These are phyloP conservation scores for Pimpla rufipes DNA, from an alignment of 2,888 invertebrate species.

Conservation along the genomic window DNA sequence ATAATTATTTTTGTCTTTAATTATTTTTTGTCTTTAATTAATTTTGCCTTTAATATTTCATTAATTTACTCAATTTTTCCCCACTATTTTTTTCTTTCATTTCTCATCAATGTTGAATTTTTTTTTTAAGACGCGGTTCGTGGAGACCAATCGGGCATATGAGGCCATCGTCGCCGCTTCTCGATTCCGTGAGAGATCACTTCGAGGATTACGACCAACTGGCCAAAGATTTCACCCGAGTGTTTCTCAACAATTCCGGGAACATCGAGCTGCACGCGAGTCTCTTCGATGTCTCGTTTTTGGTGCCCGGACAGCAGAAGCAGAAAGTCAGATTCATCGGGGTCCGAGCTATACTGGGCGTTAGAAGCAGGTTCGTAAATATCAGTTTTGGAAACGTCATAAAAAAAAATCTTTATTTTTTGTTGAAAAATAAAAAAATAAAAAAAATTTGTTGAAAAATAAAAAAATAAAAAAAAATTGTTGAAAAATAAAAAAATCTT, in stretches of 20 bases:
- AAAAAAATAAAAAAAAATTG: too few relatives aligned
- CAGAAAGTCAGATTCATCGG: constrained; percentile 96
- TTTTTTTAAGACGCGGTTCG: constrained; percentile 88
- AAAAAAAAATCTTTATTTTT: too few relatives aligned
- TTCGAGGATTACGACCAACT: constrained; percentile 98
- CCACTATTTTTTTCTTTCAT: neutral
- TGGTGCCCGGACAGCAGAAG: constrained; percentile 95
- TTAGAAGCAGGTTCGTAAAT: constrained; percentile 91
- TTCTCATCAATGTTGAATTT: too few relatives aligned
- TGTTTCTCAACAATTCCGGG: constrained; percentile 94
- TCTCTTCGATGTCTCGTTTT: constrained; percentile 95
- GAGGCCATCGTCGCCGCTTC: constrained; percentile 96
- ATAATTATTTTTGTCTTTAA: neutral
- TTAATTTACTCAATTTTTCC: too few relatives aligned
- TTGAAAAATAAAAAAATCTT: too few relatives aligned
- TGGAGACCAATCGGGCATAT: constrained; percentile 98
- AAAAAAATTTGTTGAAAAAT: too few relatives aligned
- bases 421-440: too few relatives aligned
- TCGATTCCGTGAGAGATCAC: constrained; percentile 96
- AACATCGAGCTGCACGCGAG: constrained; percentile 92
- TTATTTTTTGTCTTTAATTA: neutral
- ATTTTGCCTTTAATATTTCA: neutral
- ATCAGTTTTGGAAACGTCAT: too few relatives aligned
- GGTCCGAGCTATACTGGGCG: constrained; percentile 95
- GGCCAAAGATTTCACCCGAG: constrained; percentile 96